phyloP scores from a whole-genome alignment of 2,113 vertebrate species.

The Pionites leucogaster region DNA sequence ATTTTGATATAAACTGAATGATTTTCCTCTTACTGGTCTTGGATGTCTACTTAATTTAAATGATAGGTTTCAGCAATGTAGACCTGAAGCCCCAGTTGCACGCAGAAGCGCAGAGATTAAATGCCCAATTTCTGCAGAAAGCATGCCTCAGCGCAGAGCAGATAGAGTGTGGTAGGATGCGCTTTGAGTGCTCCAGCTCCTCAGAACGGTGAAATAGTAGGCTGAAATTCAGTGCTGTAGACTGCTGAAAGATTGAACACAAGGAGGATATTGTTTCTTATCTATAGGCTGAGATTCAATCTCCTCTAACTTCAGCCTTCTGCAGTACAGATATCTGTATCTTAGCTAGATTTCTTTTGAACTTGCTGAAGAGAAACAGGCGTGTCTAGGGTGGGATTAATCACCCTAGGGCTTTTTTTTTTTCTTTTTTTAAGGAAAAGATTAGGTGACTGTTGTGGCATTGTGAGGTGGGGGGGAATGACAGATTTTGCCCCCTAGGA shows the following conservation, averaged over 20 bases:
- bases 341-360: background rate
- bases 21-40: background rate
- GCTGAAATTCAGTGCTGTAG: background rate
- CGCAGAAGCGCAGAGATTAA: background rate
- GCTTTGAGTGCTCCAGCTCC: background rate
- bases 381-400: background rate
- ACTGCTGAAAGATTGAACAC: background rate
- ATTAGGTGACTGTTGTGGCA: background rate
- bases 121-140: background rate
- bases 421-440: background rate
- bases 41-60: accelerated
- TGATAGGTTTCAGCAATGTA: accelerated
- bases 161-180: background rate
- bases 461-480: background rate
- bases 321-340: background rate
- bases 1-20: background rate
- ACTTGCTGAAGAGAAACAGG: background rate
- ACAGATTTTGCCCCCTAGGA: background rate
- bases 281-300: background rate
- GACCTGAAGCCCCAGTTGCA: background rate
- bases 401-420: background rate
- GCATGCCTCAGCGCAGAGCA: background rate
- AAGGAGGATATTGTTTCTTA: background rate
- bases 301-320: background rate
- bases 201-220: background rate